Evolutionary conservation across 1,140 invertebrate genomes (phyloP).

Genomic region (Calephelis nemesis): DNA sequence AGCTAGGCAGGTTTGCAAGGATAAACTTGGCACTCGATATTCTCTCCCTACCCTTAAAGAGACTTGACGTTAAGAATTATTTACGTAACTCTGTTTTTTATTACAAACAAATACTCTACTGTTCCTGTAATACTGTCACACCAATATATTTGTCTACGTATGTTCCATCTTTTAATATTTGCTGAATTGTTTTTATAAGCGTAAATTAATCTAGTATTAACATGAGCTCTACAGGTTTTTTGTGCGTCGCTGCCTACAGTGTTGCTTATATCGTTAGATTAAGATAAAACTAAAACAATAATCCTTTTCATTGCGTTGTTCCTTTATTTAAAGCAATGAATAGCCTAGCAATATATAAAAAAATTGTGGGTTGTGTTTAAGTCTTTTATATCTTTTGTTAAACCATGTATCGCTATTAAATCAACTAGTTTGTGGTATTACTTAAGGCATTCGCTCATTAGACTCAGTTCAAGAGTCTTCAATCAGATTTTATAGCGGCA

Average conservation of each 20-base stretch:
- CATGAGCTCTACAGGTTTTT: slow-evolving; percentile 38
- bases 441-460: slow-evolving; percentile 39
- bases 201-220: slow-evolving; percentile 13
- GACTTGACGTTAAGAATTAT: no score
- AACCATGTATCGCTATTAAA: slow-evolving; percentile 43
- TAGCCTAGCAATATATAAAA: slow-evolving; percentile 42
- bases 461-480: slow-evolving; percentile 31
- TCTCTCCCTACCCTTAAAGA: no score
- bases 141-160: no score
- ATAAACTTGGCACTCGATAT: no score
- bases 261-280: slow-evolving; percentile 69
- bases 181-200: not conserved
- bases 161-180: no score
- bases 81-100: no score
- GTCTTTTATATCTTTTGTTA: slow-evolving; percentile 49
- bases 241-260: slow-evolving; percentile 40
- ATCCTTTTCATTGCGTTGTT: slow-evolving; percentile 69
- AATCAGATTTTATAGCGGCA: slow-evolving; percentile 36
- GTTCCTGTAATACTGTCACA: no score
- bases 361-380: slow-evolving; percentile 53
- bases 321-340: slow-evolving; percentile 69
- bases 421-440: slow-evolving; percentile 25
- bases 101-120: no score
- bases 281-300: slow-evolving; percentile 78
- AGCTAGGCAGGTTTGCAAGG: no score